Evolutionary conservation across 2,113 vertebrate genomes (phyloP).

Genomic region (Emydura subglobosa): DNA sequence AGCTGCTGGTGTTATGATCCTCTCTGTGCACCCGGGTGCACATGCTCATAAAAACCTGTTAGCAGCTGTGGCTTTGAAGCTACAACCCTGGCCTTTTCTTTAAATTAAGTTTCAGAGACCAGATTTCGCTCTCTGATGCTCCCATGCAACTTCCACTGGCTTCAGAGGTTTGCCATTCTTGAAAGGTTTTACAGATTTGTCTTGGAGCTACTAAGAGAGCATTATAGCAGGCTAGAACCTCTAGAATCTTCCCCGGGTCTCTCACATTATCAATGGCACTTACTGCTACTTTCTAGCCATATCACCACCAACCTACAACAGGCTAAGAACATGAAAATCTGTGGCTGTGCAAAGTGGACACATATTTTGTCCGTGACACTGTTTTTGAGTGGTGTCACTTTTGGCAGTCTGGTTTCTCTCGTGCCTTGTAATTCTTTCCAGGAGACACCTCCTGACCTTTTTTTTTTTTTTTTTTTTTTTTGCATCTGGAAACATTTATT

Average conservation of each 20-base stretch:
- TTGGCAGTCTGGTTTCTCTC: slow-evolving; percentile 33
- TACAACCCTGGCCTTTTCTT: slow-evolving; percentile 50
- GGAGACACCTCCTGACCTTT: background rate
- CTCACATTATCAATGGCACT: background rate
- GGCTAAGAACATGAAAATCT: slow-evolving; percentile 19
- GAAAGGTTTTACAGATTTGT: slow-evolving; percentile 2
- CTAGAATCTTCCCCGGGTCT: background rate
- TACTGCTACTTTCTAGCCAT: background rate
- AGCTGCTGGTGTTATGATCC: background rate
- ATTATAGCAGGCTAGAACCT: background rate
- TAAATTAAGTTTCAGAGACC: slow-evolving; percentile 53
- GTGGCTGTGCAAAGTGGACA: slow-evolving; percentile 31
- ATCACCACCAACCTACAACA: background rate
- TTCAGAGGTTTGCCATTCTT: background rate
- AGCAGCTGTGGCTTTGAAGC: slow-evolving; percentile 49
- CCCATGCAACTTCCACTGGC: background rate
- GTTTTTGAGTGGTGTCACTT: slow-evolving; percentile 33
- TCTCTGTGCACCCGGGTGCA: background rate
- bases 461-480: background rate
- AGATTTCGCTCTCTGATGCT: background rate
- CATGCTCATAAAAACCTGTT: background rate
- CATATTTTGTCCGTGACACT: slow-evolving; percentile 36
- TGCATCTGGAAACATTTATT: slow-evolving; percentile 6
- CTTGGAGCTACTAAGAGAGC: background rate
- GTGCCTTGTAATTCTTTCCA: slow-evolving; percentile 49